Evolutionary conservation across 2,113 vertebrate species (phyloP).

Genomic region (Nesoenas mayeri): DNA sequence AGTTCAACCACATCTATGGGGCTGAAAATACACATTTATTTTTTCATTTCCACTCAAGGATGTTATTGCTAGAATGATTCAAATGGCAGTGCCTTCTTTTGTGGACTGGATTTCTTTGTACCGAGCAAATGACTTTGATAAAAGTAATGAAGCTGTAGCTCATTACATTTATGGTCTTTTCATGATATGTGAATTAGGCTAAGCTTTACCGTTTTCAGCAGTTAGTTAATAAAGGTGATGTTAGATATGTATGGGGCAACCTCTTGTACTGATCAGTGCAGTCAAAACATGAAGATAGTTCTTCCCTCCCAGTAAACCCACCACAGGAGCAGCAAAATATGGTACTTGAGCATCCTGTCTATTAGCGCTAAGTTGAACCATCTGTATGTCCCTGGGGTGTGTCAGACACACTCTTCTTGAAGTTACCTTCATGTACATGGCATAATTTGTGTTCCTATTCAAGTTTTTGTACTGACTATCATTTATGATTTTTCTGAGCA

Average conservation of each 20-base stretch:
- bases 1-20: not conserved
- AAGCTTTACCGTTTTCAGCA: not conserved
- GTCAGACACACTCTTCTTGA: not conserved
- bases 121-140: not conserved
- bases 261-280: not conserved
- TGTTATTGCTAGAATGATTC: not conserved
- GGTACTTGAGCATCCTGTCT: not conserved
- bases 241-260: not conserved
- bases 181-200: not conserved
- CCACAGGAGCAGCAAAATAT: not conserved
- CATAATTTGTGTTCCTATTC: not conserved
- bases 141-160: not conserved
- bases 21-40: not conserved
- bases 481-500: not conserved
- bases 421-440: not conserved
- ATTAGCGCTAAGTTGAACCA: rapidly evolving
- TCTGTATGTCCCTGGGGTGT: not conserved
- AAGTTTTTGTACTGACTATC: not conserved
- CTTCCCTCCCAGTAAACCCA: not conserved
- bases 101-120: not conserved
- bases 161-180: not conserved
- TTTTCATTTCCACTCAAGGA: not conserved
- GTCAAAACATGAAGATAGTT: not conserved
- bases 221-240: not conserved
- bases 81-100: not conserved